Conservation (phyloP, 1,140 invertebrate genomes). For the Diprion similis region DNA sequence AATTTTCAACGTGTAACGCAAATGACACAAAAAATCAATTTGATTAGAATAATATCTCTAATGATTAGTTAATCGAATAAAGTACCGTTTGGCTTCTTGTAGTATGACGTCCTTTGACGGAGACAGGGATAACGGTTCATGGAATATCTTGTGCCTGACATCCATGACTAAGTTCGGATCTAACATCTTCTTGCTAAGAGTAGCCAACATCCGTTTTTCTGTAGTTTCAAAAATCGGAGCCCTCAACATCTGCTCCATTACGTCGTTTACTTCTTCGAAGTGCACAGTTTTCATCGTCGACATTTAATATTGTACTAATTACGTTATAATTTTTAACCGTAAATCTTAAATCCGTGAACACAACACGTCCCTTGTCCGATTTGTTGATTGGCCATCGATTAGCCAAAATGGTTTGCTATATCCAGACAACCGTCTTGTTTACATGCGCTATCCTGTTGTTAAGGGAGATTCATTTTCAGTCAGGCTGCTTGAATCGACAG, state of each 20-base stretch:
- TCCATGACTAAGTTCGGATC: constrained; percentile 38
- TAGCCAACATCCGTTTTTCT: constrained; percentile 26
- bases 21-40: background rate
- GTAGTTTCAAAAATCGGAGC: constrained; percentile 28
- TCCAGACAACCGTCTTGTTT: background rate
- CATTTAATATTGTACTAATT: background rate
- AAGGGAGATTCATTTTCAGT: background rate
- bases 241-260: constrained; percentile 37
- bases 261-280: constrained; percentile 34
- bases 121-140: constrained; percentile 21
- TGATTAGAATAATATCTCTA: background rate
- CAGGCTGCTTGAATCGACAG: background rate
- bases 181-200: background rate
- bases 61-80: background rate
- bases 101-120: constrained; percentile 15
- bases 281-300: constrained; percentile 22
- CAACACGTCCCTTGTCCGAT: too few relatives aligned
- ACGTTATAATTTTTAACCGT: background rate
- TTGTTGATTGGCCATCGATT: background rate
- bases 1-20: too few relatives aligned
- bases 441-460: background rate
- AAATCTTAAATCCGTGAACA: too few relatives aligned
- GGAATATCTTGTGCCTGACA: constrained; percentile 30
- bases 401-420: background rate
- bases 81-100: constrained; percentile 21